Evolutionary conservation across 92 coral and sea anemone genomes (phyloP), one percentile per base, ranked within the genome.

Genomic region (Micromussa lordhowensis): DNA sequence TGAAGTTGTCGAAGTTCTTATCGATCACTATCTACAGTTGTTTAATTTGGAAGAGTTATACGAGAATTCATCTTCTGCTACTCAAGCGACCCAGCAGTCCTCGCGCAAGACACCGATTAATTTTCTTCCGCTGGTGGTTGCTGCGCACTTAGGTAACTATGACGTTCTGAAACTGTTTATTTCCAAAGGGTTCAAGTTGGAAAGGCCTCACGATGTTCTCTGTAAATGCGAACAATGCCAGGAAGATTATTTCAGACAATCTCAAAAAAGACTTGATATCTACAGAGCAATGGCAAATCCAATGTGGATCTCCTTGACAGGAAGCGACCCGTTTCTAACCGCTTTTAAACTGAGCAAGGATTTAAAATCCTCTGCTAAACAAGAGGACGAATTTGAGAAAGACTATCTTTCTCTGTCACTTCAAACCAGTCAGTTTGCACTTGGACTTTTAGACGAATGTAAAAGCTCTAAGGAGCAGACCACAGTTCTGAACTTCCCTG

Each of bases 361-460:
- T 21, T 85, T 98, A 36, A 92, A 96, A 84, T 61, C 87, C 18
- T 83, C 96, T 15, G 96, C 98, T 22, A 88, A 86, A 31, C 95
- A 94, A 55, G 99, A 98, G 66, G 99, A 98, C 80, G 99, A 98
- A 74, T 98, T 92, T 85, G 99, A 94, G 44, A 98, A 96, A 38
- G 99, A 98, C 75, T 98, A 98, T 75, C 80, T 91, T 7, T 91
- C 92, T 4, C 77, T 98, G 29, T 91, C 96, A 18, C 85, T 92
- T 28, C 95, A 92, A 74, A 96, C 98, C 78, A 84, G 94, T 32
- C 98, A 96, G 61, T 94, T 96, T 73, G 95, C 99, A 0, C 77
- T 98, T 84, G 95, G 95, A 19, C 88, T 98, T 64, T 90, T 98
- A 29, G 98, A 94, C 80, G 99, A 98, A 79, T 98, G 99, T 77